These are phyloP conservation scores for Heliconius erato DNA, from an alignment of 2,888 invertebrate genomes.

Conservation along the genomic window DNA sequence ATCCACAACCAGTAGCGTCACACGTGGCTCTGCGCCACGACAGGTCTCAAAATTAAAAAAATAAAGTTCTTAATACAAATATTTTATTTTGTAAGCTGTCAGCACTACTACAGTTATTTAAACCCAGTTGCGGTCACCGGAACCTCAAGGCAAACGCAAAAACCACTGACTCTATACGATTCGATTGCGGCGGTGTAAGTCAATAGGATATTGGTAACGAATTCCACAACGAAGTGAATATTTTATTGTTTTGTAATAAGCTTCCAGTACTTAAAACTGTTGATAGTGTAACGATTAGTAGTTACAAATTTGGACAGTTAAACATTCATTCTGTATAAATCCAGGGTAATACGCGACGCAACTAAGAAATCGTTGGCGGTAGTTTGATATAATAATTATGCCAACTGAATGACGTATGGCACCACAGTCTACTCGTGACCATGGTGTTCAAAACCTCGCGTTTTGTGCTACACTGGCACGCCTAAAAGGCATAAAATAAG, in stretches of 20 bases:
- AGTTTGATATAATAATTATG: no score
- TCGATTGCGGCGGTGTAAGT: slow-evolving; percentile 42
- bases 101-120: slow-evolving; percentile 45
- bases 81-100: slow-evolving; percentile 34
- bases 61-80: slow-evolving; percentile 26
- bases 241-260: slow-evolving; percentile 39
- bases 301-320: background rate
- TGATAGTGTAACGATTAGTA: background rate
- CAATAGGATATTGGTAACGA: slow-evolving; percentile 48
- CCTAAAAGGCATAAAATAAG: no score
- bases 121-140: slow-evolving; percentile 39
- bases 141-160: slow-evolving; percentile 45
- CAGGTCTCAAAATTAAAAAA: background rate
- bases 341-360: no score
- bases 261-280: slow-evolving; percentile 6
- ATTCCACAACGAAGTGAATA: slow-evolving; percentile 37
- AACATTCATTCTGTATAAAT: background rate
- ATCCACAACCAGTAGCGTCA: background rate
- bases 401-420: no score
- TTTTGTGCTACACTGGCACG: no score
- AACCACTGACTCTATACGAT: slow-evolving; percentile 37
- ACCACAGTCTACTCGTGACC: no score
- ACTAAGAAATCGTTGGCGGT: no score
- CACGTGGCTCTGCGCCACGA: background rate
- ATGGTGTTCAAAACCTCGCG: no score